Percentiles rank a stretch among this genome's conserved stretches.
Conservation (phyloP, 2,113 vertebrate genomes). For the Thomomys bottae region DNA sequence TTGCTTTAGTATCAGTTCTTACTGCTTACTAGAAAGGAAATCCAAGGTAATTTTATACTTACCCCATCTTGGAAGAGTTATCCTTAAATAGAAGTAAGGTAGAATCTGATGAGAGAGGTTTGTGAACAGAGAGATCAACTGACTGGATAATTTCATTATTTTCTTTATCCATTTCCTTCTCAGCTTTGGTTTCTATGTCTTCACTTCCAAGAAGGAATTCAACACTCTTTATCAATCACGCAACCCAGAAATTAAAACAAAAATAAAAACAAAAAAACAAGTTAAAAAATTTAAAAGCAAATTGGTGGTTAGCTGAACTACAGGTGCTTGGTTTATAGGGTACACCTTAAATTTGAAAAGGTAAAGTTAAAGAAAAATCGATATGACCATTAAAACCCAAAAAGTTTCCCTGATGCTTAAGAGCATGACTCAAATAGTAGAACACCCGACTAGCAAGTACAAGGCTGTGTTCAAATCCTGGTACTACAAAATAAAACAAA, state of each 20-base stretch:
- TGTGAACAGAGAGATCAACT: slow-evolving; percentile 76
- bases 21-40: slow-evolving; percentile 30
- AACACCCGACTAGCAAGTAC: too few relatives aligned
- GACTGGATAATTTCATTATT: slow-evolving; percentile 78
- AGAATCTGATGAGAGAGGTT: slow-evolving; percentile 88
- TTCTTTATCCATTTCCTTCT: slow-evolving; percentile 82
- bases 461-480: too few relatives aligned
- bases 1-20: slow-evolving; percentile 30
- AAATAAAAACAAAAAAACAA: slow-evolving; percentile 59
- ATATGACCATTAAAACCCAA: background rate
- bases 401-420: background rate
- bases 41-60: slow-evolving; percentile 43
- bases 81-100: slow-evolving; percentile 94
- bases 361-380: background rate
- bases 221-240: slow-evolving; percentile 82
- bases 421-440: too few relatives aligned
- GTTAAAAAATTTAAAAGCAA: slow-evolving; percentile 49
- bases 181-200: slow-evolving; percentile 83
- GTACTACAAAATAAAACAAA: too few relatives aligned
- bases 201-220: slow-evolving; percentile 89
- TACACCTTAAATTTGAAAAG: slow-evolving; percentile 21
- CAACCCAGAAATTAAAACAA: slow-evolving; percentile 37
- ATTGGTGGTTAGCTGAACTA: slow-evolving; percentile 8
- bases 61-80: slow-evolving; percentile 94
- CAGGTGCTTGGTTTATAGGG: background rate